A percentile compares a stretch with the other conserved stretches of the same genome.
phyloP scores from a whole-genome alignment of 2,113 vertebrate species.

The Cygnus atratus region DNA sequence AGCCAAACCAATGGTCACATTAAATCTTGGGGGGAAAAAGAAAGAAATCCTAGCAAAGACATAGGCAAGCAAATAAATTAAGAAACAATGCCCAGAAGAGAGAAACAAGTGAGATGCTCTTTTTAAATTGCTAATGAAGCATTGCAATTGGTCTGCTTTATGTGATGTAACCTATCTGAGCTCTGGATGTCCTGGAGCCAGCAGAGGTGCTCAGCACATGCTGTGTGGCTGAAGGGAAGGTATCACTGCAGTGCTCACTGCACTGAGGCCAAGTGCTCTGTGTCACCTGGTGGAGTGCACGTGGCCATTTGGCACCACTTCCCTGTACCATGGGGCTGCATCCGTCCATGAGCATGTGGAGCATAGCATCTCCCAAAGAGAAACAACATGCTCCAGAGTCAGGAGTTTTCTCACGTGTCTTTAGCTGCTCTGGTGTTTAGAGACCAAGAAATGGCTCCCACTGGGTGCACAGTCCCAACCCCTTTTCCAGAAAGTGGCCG shows the following conservation, averaged over 20 bases:
- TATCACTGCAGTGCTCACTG: rapidly evolving
- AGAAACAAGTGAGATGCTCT: not conserved
- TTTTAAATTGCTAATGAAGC: not conserved
- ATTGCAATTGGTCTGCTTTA: not conserved
- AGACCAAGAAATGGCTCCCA: not conserved
- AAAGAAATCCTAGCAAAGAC: not conserved
- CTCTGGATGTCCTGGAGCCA: not conserved
- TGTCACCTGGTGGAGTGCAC: rapidly evolving
- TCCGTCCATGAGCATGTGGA: rapidly evolving
- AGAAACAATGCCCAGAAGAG: not conserved
- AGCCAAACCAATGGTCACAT: not conserved
- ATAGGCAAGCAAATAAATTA: not conserved
- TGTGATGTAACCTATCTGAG: not conserved
- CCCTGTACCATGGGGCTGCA: not conserved
- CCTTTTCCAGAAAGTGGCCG: not conserved
- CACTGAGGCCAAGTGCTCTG: rapidly evolving
- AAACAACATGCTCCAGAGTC: not conserved
- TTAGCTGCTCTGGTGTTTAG: not conserved
- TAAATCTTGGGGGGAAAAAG: not conserved
- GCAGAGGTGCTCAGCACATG: rapidly evolving
- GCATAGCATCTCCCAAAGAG: not conserved
- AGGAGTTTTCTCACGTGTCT: not conserved
- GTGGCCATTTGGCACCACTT: rapidly evolving
- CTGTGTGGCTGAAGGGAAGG: not conserved
- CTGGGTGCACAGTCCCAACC: rapidly evolving